Conservation (phyloP, 2,113 vertebrate species). For the Paratilapia polleni region DNA sequence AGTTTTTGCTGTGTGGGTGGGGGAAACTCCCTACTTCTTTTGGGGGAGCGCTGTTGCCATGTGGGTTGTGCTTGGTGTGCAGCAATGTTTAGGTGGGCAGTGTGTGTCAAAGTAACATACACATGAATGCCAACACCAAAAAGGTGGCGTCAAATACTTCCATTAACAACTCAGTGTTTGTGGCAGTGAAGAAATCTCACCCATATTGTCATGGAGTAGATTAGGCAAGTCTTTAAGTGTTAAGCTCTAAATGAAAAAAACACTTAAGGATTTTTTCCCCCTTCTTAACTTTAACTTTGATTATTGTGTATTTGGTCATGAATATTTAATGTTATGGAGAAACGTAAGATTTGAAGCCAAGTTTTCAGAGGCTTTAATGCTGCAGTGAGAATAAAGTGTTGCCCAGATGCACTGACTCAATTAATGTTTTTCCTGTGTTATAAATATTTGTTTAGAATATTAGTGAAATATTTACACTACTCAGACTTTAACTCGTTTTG, state of each 20-base stretch:
- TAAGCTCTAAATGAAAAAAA: not conserved
- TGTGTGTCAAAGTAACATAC: not conserved
- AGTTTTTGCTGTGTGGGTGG: not conserved
- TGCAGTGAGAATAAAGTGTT: conserved; percentile 15
- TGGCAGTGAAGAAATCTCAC: no score
- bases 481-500: not conserved
- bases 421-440: conserved; percentile 17
- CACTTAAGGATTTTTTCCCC: not conserved
- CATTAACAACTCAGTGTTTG: not conserved
- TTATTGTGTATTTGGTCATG: conserved; percentile 14
- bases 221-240: not conserved
- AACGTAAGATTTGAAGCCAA: conserved; percentile 7
- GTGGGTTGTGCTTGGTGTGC: not conserved
- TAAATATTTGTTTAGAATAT: conserved; percentile 31
- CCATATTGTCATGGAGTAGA: not conserved
- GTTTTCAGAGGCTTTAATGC: conserved; percentile 11
- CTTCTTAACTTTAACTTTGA: not conserved
- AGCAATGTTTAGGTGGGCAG: not conserved
- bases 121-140: not conserved
- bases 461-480: conserved; percentile 13
- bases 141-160: not conserved
- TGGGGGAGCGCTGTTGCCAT: not conserved
- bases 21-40: not conserved
- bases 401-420: conserved; percentile 6
- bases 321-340: conserved; percentile 20